Evolutionary conservation across 2,113 vertebrate species (phyloP), one percentile per base, ranked within the genome.

Genomic region (Lycaon pictus): DNA sequence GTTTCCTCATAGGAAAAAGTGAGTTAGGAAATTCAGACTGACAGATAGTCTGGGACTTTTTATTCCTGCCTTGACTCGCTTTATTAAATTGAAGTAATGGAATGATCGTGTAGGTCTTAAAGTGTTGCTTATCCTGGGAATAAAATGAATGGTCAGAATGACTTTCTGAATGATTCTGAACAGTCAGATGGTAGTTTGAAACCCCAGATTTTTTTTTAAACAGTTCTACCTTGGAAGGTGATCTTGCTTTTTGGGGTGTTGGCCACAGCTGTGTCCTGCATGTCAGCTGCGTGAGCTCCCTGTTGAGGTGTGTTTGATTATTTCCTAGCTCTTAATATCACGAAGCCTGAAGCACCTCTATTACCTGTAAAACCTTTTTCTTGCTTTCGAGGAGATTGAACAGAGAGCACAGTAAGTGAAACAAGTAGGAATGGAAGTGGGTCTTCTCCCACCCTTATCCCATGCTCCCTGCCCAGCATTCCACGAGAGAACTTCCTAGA

Each of bases 161-260:
- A 56, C 58, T 96, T 97, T 85, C n/a, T 96, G 29, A 56, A n/a
- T 71, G 20, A 43, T 96, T 95, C 77, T 80, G 88, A 93, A 97
- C 97, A 51, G 60, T 89, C 58, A 60, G 3, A 37, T 81, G 76
- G 79, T 4, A 65, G 53, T 93, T 88, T 63, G 93, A 32, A 93
- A 48, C 37, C 63, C 48, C 11, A 76, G 29, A 16, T 82, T 89
- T 83, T 88, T 74, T 89, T 83, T 88, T 71, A 92, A 80, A 51
- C 51, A 17, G n/a, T 89, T 93, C 63, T 88, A 7, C 37, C 62
- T 90, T 56, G 19, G 32, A 94, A 76, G 5, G 5, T 35, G n/a
- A 77, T 67, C 2, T 13, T 22, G 2, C 4, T 37, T 79, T 96
- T 16, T 72, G n/a, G 20, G 77, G 22, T 84, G 83, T 13, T 67